These are phyloP conservation scores for Remorina albescens DNA, from an alignment of 2,797 vertebrate species.

Conservation along the genomic window DNA sequence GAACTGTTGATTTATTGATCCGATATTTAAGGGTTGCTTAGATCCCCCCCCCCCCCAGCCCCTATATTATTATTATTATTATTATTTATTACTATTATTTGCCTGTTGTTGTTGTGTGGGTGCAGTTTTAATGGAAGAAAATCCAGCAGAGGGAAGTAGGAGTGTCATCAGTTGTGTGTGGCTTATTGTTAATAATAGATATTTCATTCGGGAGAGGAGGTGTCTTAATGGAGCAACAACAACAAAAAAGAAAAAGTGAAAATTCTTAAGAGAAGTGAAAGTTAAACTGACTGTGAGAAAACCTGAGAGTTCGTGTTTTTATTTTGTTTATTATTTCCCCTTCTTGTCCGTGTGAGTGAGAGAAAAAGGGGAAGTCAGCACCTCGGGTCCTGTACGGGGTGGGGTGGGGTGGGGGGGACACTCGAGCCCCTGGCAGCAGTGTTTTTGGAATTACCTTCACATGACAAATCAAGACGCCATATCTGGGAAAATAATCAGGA, in stretches of 20 bases:
- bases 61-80: too few species aligned
- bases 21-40: too few species aligned
- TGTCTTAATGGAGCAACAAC: background rate
- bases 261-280: background rate
- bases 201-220: background rate
- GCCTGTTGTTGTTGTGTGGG: background rate
- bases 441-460: slow-evolving; percentile 61
- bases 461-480: slow-evolving; percentile 58
- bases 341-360: background rate
- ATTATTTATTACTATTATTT: background rate
- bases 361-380: slow-evolving; percentile 26
- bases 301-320: background rate
- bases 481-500: slow-evolving; percentile 67
- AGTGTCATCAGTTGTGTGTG: background rate
- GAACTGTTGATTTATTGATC: too few species aligned
- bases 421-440: slow-evolving; percentile 35
- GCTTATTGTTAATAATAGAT: background rate
- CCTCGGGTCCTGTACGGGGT: too few species aligned
- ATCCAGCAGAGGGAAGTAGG: background rate
- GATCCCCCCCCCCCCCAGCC: too few species aligned
- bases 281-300: background rate
- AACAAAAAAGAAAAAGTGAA: background rate
- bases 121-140: background rate
- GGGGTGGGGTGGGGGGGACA: slow-evolving; percentile 19
- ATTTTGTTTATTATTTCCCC: too few species aligned